Evolutionary conservation across 2,797 vertebrate species (phyloP), one percentile per base, ranked within the genome.

Genomic region (Etheostoma perlongum): DNA sequence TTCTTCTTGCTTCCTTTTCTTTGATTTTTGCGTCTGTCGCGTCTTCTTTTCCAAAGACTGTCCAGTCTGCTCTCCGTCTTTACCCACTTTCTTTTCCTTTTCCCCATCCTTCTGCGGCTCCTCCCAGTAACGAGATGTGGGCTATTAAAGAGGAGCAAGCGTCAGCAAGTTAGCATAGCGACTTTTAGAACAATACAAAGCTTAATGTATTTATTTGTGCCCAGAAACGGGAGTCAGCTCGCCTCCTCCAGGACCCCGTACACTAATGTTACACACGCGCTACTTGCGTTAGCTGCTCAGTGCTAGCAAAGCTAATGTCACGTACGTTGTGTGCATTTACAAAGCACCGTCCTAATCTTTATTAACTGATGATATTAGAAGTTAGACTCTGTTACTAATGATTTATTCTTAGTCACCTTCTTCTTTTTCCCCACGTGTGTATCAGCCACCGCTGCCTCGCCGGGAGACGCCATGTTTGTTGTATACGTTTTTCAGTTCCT

Each of bases 341-440:
- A 67, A 58, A 27, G 9, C 3, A 12, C 6, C 1, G 1, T 2
- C 6, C 2, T 11, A 13, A 1, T 14, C 7, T 7, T 2, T 16
- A 8, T 72, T 18, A 1, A 10, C 1, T 12, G 6, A 2, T 13
- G 1, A 33, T 19, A 21, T 5, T 1, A 8, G 47, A 7, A 3
- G 4, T 15, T 5, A 36, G 1, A 69, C 8, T 18, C 3, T 23
- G 19, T 14, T 1, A 42, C 0, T 30, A 1, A 16, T 2, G 0
- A 11, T 15, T 33, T 27, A 52, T 49, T 46, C 5, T 0, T 21
- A 48, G 1, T 80, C 85, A 94, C 94, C 91, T 90, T 92, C 74
- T 93, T 91, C 73, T 91, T 92, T 79, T 92, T 90, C 52, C 27
- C 94, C 95, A 95, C 95, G 95, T 96, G 95, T 86, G 86, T 27